Conservation (phyloP, 1,140 invertebrate genomes). For the Drosophila elegans region DNA sequence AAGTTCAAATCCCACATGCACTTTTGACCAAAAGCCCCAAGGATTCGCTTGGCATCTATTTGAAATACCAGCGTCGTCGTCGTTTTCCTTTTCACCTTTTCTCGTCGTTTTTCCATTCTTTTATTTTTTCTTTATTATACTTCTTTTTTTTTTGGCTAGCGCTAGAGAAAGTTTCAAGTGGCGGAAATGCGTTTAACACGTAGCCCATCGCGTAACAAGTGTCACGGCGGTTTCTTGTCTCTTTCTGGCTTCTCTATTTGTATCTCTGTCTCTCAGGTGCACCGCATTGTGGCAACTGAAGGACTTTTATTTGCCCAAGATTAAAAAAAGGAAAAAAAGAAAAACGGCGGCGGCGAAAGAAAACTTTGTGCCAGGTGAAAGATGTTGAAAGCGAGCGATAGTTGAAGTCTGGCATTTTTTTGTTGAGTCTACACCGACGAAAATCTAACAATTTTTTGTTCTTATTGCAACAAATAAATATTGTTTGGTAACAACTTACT, state of each 20-base stretch:
- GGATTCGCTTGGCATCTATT: constrained; percentile 45
- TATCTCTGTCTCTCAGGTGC: constrained; percentile 56
- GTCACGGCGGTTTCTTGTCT: constrained; percentile 30
- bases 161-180: constrained; percentile 56
- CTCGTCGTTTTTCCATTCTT: not conserved
- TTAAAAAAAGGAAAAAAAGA: constrained; percentile 1
- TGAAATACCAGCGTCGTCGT: not conserved
- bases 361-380: constrained; percentile 52
- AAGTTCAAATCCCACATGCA: constrained; percentile 73
- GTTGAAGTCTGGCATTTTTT: constrained; percentile 9
- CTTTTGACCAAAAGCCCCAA: constrained; percentile 52
- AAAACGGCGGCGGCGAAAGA: constrained; percentile 17
- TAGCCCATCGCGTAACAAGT: constrained; percentile 59
- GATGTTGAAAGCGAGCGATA: constrained; percentile 8
- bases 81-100: not conserved
- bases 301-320: constrained; percentile 64
- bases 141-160: constrained; percentile 1
- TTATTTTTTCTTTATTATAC: not conserved
- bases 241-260: constrained; percentile 19
- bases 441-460: not conserved
- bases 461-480: too few relatives aligned
- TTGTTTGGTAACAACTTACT: too few relatives aligned
- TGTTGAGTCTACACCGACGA: not conserved
- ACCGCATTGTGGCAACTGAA: constrained; percentile 59
- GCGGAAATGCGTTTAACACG: constrained; percentile 76